Conservation (phyloP, 1,140 invertebrate species). For the Anoplolepis gracilipes region DNA sequence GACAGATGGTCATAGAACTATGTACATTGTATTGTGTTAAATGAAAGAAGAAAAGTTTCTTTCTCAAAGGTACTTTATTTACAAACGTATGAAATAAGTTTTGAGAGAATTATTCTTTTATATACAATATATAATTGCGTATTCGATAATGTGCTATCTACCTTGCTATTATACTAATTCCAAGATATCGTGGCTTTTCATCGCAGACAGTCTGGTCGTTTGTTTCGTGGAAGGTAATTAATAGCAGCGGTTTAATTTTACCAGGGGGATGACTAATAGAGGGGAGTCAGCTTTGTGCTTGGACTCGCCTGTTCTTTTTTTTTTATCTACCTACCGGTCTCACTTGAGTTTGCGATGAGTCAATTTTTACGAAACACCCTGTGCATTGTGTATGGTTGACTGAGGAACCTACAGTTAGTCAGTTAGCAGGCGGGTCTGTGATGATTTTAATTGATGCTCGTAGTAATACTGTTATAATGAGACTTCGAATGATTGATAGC, state of each 20-base stretch:
- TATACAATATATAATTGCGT: neutral
- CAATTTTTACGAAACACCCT: constrained; percentile 60
- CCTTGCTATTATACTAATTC: constrained; percentile 37
- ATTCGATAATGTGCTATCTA: constrained; percentile 9
- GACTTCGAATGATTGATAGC: constrained; percentile 58
- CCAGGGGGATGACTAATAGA: constrained; percentile 66
- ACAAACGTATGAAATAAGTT: neutral
- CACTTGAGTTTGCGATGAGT: constrained; percentile 59
- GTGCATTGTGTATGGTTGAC: constrained; percentile 3
- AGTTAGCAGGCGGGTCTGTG: constrained; percentile 22
- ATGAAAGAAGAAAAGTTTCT: neutral
- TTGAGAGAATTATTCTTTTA: neutral
- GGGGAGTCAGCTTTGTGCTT: neutral
- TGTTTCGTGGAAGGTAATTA: constrained; percentile 70
- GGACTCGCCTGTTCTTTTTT: neutral
- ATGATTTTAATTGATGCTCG: constrained; percentile 64
- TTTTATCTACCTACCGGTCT: constrained; percentile 13
- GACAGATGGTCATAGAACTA: neutral
- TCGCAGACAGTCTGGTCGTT: constrained; percentile 29
- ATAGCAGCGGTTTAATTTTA: constrained; percentile 66
- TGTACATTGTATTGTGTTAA: neutral
- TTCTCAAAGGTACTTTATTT: neutral
- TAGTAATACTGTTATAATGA: constrained; percentile 47
- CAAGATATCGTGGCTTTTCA: constrained; percentile 51
- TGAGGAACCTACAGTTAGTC: constrained; percentile 28